Evolutionary conservation across 2,888 invertebrate species (phyloP), one percentile per base, ranked within the genome.

Genomic region (Phortica okadai): DNA sequence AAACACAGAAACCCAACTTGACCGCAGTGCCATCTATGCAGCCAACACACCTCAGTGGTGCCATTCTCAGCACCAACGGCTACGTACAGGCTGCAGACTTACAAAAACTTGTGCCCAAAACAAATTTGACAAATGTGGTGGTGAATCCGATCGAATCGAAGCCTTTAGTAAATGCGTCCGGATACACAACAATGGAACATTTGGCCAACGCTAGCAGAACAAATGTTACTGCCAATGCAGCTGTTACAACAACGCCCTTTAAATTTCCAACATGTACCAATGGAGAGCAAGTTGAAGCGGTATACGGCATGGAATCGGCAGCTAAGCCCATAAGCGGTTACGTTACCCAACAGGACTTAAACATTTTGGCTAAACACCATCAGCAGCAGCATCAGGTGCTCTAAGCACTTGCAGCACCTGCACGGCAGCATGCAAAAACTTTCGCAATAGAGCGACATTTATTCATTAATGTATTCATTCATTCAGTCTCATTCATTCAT

Each of bases 261-360:
- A 50, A 21, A 11, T 42, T 42, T 11, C 41, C 41, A 66, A 8
- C 42, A 14, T 3, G 21, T 42, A 67, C 11, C 66, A 11, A 64
- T n/a, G n/a, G 33, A 67, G 56, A 41, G 67, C 66, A n/a, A 56
- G 70, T 33, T 14, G 41, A 56, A 11, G n/a, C 56, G 8, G 33
- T n/a, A n/a, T 21, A 21, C 21, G 21, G 21, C 21, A 21, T 21
- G 21, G 21, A 21, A 21, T 21, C 21, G 21, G 21, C 21, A 21
- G 21, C 21, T 21, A 21, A 21, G 21, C 21, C 21, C 21, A 87
- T 90, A 64, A 85, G 84, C 5, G 89, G 89, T 50, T 90, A 90
- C 81, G 89, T 90, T 64, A 90, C 90, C 69, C 89, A 88, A 42
- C 87, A 87, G 66, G 89, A 90, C 73, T 80, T 90, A 33, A 90